phyloP scores from a whole-genome alignment of 2,113 vertebrate species.

The Phyllostomus discolor region DNA sequence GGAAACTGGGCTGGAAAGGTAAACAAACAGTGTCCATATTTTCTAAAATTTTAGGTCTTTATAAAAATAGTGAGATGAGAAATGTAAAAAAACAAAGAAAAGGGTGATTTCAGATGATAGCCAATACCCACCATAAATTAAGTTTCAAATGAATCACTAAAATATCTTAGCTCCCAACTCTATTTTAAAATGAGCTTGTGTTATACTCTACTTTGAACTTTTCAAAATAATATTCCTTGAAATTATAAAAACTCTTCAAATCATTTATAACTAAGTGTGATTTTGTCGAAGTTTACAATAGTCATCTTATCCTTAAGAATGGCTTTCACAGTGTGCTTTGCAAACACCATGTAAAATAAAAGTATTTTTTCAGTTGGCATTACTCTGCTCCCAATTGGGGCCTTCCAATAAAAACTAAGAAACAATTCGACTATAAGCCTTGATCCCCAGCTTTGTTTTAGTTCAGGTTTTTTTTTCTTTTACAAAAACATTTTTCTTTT shows the following conservation, averaged over 20 bases:
- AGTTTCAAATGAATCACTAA: neutral
- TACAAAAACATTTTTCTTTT: too few relatives aligned
- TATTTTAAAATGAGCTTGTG: neutral
- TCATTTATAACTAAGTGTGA: neutral
- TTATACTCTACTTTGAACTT: neutral
- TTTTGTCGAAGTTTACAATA: neutral
- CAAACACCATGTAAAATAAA: conserved; percentile 9
- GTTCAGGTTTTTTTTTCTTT: neutral
- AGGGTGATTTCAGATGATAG: neutral
- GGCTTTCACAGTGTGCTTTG: neutral
- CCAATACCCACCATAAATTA: neutral
- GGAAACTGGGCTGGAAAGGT: neutral
- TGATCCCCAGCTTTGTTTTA: neutral
- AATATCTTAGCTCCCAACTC: neutral
- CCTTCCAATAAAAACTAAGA: neutral
- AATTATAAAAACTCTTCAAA: neutral
- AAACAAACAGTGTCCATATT: neutral
- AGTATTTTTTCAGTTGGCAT: neutral
- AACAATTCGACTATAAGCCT: neutral
- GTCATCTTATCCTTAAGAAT: neutral
- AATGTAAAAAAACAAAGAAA: neutral
- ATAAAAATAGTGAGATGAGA: neutral
- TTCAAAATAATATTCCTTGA: neutral
- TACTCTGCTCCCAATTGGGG: neutral
- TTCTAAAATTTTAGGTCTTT: neutral